Conservation (phyloP, 2,888 invertebrate genomes). For the Sinelater perroti region DNA sequence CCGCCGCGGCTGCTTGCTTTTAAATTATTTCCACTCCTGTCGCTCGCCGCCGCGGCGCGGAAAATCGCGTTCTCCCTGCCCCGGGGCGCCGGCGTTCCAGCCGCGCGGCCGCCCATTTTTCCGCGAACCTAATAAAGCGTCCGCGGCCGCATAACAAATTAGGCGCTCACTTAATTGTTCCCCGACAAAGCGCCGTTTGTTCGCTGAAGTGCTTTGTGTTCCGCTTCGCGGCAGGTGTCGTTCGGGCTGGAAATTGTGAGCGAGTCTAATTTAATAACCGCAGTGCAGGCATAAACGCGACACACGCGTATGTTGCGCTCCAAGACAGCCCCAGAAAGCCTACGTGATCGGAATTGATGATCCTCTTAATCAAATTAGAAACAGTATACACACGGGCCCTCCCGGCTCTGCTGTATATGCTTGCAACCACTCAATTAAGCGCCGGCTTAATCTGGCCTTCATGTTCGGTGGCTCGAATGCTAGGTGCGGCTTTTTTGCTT, state of each 20-base stretch:
- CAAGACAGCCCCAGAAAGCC: constrained; percentile 25
- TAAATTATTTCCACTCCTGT: not conserved
- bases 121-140: constrained; percentile 36
- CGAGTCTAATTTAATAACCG: constrained; percentile 39
- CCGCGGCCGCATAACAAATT: constrained; percentile 40
- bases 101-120: not conserved
- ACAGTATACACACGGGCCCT: constrained; percentile 1
- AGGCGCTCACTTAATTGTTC: constrained; percentile 43
- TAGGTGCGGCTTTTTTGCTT: no score
- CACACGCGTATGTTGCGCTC: not conserved
- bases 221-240: constrained; percentile 39
- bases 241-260: constrained; percentile 38
- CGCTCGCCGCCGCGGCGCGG: not conserved
- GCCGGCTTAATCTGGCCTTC: not conserved
- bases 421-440: constrained; percentile 6
- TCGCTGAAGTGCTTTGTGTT: constrained; percentile 31
- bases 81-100: constrained; percentile 1
- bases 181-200: constrained; percentile 35
- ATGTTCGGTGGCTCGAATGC: no score
- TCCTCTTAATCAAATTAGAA: constrained; percentile 28
- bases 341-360: constrained; percentile 35
- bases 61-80: no score
- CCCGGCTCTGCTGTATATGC: constrained; percentile 4
- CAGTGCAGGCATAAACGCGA: constrained; percentile 16
- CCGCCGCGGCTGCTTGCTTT: not conserved